Percentiles rank a stretch among this genome's conserved stretches.
Conservation (phyloP, 2,113 vertebrate genomes). For the Nyctibius bracteatus region DNA sequence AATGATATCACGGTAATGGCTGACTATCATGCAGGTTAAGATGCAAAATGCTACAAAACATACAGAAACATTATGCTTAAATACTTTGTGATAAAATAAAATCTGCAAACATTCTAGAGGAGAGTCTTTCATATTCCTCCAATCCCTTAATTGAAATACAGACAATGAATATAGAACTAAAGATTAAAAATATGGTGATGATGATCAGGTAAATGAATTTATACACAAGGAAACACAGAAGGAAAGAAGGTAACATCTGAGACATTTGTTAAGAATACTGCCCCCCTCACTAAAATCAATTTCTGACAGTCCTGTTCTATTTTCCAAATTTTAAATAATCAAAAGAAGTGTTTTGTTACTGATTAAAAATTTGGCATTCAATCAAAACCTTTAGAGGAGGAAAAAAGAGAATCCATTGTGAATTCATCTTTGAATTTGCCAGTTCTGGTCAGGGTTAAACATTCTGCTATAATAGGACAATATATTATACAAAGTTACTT, state of each 20-base stretch:
- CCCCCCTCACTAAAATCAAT: not conserved
- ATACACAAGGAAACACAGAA: not conserved
- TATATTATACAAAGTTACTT: not conserved
- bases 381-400: not conserved
- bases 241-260: not conserved
- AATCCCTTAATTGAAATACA: not conserved
- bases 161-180: not conserved
- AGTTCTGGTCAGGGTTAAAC: not conserved
- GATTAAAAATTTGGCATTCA: not conserved
- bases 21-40: not conserved
- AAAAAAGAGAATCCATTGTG: not conserved
- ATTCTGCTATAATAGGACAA: not conserved
- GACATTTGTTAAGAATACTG: not conserved
- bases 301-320: not conserved
- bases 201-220: not conserved
- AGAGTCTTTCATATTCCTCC: not conserved
- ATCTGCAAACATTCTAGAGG: not conserved
- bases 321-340: not conserved
- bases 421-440: not conserved
- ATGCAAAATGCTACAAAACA: not conserved
- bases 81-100: not conserved
- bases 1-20: not conserved
- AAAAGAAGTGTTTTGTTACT: not conserved
- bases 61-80: not conserved
- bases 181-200: not conserved